A percentile compares a stretch with the other conserved stretches of the same genome.
phyloP scores from a whole-genome alignment of 2,888 invertebrate genomes.

The Eupithecia centaureata region DNA sequence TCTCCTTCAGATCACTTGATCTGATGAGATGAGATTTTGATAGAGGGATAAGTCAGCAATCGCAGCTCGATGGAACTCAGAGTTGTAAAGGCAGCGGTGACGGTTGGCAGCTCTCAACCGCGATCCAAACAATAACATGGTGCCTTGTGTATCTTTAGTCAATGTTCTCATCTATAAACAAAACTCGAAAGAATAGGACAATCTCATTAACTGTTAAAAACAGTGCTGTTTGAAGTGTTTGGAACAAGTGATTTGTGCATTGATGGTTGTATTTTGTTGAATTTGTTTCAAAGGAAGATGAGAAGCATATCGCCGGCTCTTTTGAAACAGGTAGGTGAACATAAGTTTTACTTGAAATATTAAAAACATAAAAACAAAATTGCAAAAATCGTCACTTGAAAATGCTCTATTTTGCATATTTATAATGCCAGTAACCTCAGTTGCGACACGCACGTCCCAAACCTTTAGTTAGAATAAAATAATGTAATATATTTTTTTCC shows the following conservation, averaged over 20 bases:
- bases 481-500: too few relatives aligned
- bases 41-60: conserved; percentile 17
- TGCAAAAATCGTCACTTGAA: not conserved
- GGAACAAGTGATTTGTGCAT: conserved; percentile 7
- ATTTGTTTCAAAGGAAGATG: conserved; percentile 18
- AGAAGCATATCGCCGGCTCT: conserved; percentile 61
- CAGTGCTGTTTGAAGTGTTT: conserved; percentile 20
- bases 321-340: conserved; percentile 64
- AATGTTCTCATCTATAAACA: conserved; percentile 5
- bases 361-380: not conserved
- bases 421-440: too few relatives aligned
- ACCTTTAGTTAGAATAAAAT: too few relatives aligned
- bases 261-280: conserved; percentile 5
- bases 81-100: conserved; percentile 12
- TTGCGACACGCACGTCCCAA: too few relatives aligned
- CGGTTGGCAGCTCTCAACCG: conserved; percentile 19
- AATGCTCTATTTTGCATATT: too few relatives aligned
- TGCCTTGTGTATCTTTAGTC: not conserved
- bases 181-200: not conserved
- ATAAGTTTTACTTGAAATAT: not conserved
- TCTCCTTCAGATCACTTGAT: conserved; percentile 19
- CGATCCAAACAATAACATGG: not conserved
- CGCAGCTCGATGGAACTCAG: conserved; percentile 25
- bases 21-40: conserved; percentile 19
- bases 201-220: conserved; percentile 10